A percentile compares a stretch with the other conserved stretches of the same genome.
These are phyloP conservation scores for Tetropium fuscum DNA, from an alignment of 2,888 invertebrate species.

Conservation along the genomic window DNA sequence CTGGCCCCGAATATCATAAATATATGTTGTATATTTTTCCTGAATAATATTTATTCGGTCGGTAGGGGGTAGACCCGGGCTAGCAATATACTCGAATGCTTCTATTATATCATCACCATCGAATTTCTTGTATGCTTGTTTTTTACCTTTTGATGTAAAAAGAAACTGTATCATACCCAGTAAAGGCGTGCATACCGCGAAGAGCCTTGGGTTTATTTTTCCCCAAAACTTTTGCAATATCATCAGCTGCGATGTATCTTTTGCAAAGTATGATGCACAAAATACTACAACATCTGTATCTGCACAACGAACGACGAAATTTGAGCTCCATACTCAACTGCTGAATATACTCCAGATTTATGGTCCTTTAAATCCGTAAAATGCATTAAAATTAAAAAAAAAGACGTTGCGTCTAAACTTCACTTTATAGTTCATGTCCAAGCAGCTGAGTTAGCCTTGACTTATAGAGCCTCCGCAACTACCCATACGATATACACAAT, in stretches of 20 bases:
- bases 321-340: background rate
- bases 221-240: too few relatives aligned
- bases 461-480: too few relatives aligned
- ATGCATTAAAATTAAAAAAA: background rate
- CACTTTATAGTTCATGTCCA: too few relatives aligned
- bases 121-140: background rate
- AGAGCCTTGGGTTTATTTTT: background rate
- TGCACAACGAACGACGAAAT: too few relatives aligned
- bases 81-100: background rate
- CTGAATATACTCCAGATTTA: background rate
- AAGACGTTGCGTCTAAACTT: too few relatives aligned
- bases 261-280: background rate
- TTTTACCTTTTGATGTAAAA: background rate
- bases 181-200: background rate
- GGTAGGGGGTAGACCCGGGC: background rate
- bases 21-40: background rate
- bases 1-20: background rate
- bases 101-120: background rate
- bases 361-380: background rate
- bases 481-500: too few relatives aligned
- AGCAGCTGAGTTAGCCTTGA: too few relatives aligned
- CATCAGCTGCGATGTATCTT: too few relatives aligned
- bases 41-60: background rate
- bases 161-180: background rate
- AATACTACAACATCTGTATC: background rate